These are phyloP conservation scores for Larimichthys polyactis DNA, from an alignment of 2,113 vertebrate genomes.

Conservation along the genomic window DNA sequence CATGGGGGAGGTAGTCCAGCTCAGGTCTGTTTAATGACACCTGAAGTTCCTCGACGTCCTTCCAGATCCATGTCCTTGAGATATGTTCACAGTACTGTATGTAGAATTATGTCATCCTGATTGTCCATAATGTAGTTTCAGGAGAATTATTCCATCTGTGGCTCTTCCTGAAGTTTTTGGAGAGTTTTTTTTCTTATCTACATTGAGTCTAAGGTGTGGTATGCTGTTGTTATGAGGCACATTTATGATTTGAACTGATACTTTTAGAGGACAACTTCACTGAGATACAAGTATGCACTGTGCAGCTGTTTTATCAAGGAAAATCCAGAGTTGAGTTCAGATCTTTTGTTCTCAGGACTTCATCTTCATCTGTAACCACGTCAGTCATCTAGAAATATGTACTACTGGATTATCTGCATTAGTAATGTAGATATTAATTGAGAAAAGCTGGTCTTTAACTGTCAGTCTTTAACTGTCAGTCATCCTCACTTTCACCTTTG, in stretches of 20 bases:
- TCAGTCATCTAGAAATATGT: too few relatives aligned
- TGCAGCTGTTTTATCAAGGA: too few relatives aligned
- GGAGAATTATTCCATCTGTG: too few relatives aligned
- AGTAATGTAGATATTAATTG: background rate
- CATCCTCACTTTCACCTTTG: background rate
- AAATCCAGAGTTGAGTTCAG: too few relatives aligned
- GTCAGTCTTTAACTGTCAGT: background rate
- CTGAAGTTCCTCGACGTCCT: too few relatives aligned
- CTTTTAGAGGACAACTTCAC: background rate
- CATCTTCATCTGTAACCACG: background rate
- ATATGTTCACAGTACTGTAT: background rate
- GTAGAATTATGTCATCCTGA: background rate
- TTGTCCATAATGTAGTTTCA: background rate
- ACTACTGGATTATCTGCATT: background rate
- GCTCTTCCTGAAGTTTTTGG: too few relatives aligned
- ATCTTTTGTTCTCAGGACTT: background rate
- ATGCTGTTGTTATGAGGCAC: too few relatives aligned
- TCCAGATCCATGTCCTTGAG: background rate
- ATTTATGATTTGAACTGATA: background rate
- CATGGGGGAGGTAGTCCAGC: too few relatives aligned
- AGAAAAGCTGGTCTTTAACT: background rate
- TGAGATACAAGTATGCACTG: background rate
- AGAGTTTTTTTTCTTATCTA: too few relatives aligned
- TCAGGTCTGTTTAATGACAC: too few relatives aligned
- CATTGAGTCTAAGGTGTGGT: too few relatives aligned